A percentile compares a stretch with the other conserved stretches of the same genome.
Conservation (phyloP, 2,113 vertebrate genomes). For the Vidua chalybeata region DNA sequence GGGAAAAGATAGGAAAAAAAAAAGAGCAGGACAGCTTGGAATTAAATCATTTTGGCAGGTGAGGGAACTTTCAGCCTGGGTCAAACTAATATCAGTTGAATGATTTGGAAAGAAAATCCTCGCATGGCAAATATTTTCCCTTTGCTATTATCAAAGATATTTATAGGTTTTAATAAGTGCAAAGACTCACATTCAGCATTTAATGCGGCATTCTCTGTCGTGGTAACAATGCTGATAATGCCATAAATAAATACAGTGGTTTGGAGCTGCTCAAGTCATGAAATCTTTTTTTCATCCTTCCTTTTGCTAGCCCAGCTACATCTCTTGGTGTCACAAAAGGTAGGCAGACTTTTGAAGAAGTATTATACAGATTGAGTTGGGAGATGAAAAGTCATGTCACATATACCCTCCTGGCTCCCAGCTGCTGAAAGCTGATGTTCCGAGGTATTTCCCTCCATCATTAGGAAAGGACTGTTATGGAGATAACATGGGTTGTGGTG, state of each 20-base stretch:
- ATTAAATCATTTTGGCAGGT: not conserved
- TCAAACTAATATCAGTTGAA: not conserved
- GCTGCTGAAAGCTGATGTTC: not conserved
- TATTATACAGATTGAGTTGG: not conserved
- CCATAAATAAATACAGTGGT: not conserved
- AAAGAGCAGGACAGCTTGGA: not conserved
- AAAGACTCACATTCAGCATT: not conserved
- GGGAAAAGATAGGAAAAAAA: not conserved
- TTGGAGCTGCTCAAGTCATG: not conserved
- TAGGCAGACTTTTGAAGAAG: not conserved
- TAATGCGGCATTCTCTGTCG: not conserved
- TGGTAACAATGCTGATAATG: not conserved
- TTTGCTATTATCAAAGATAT: not conserved
- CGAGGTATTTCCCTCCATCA: not conserved
- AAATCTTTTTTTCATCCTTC: not conserved
- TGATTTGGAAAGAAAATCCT: not conserved
- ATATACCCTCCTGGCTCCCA: not conserved
- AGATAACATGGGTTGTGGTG: not conserved
- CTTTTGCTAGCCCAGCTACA: not conserved
- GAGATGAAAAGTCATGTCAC: not conserved
- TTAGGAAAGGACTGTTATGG: not conserved
- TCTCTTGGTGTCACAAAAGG: not conserved
- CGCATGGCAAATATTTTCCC: not conserved
- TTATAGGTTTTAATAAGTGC: conserved; percentile 39
- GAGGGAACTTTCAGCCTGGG: not conserved